A percentile compares a stretch with the other conserved stretches of the same genome.
These are phyloP conservation scores for Drosophila infuscata DNA, from an alignment of 2,888 invertebrate species.

Conservation along the genomic window DNA sequence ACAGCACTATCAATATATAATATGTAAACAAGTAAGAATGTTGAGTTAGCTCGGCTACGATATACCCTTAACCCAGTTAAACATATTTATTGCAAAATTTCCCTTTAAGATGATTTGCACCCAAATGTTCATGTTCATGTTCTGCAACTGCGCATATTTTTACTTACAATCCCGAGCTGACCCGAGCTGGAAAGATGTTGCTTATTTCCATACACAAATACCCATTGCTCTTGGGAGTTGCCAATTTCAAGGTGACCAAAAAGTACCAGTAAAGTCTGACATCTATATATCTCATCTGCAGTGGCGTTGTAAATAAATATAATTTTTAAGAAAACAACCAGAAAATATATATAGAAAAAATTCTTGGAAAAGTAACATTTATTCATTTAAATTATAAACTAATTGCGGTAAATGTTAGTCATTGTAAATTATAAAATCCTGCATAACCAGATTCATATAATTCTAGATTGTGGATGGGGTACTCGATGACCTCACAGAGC, in stretches of 20 bases:
- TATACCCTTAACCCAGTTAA: no score
- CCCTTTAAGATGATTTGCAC: no score
- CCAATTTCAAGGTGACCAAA: conserved; percentile 52
- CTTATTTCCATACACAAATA: not conserved
- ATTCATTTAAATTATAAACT: not conserved
- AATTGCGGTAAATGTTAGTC: not conserved
- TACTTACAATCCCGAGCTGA: no score
- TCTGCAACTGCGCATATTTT: no score
- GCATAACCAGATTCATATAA: no score
- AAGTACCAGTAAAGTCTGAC: not conserved
- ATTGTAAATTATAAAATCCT: no score
- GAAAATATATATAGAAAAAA: not conserved
- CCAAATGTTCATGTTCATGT: no score
- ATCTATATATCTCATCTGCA: conserved; percentile 14
- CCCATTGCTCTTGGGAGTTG: conserved; percentile 25
- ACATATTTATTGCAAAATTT: no score
- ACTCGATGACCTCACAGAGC: no score
- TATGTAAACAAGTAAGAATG: not conserved
- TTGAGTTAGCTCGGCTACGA: no score
- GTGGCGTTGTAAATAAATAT: conserved; percentile 24
- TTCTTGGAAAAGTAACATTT: not conserved
- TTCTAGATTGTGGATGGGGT: no score
- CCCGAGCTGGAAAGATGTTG: conserved; percentile 37
- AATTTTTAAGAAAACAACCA: conserved; percentile 11
- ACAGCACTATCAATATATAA: not conserved